Evolutionary conservation across 2,113 vertebrate species (phyloP), one percentile per base, ranked within the genome.

Genomic region (Mesoclemmys tuberculata): DNA sequence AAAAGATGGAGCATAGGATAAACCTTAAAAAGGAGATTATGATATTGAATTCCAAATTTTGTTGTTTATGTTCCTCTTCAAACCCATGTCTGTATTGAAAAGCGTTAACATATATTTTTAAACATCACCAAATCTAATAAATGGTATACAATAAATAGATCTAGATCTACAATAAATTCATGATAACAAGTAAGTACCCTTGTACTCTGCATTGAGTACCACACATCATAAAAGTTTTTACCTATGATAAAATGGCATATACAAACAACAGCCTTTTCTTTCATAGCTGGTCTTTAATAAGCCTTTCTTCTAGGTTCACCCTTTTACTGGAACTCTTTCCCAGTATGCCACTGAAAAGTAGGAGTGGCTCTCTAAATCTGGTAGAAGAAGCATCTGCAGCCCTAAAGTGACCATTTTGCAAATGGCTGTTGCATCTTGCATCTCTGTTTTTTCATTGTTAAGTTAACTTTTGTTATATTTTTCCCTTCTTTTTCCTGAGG

Each of bases 291-390:
- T 3, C 85, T 96, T 90, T 75, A 84, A n/a, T 86, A 29, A 89
- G 52, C 41, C 81, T 84, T 77, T 88, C 71, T 80, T 93, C 85
- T 81, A 91, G 87, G 82, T 88, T 54, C 24, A 46, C 13, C 82
- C 14, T 92, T 52, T 84, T 83, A 48, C 24, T 85, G 81, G 82
- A 92, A 92, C 4, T 31, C 89, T 92, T 97, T 90, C 82, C 10
- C 78, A 83, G 58, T 84, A 91, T 91, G 55, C 68, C 88, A 90
- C 92, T 90, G 94, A 93, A 87, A 61, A 87, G 5, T 56, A 31
- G 8, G 44, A 85, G 52, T 71, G 87, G 84, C 58, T 88, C 85
- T 89, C 86, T 52, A 94, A 84, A 84, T 85, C 68, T 78, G 49
- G n/a, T 64, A 61, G 52, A 90, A 64, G 58, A 35, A 64, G 12